Evolutionary conservation across 2,113 vertebrate species (phyloP), one percentile per base, ranked within the genome.

Genomic region (Grus americana): DNA sequence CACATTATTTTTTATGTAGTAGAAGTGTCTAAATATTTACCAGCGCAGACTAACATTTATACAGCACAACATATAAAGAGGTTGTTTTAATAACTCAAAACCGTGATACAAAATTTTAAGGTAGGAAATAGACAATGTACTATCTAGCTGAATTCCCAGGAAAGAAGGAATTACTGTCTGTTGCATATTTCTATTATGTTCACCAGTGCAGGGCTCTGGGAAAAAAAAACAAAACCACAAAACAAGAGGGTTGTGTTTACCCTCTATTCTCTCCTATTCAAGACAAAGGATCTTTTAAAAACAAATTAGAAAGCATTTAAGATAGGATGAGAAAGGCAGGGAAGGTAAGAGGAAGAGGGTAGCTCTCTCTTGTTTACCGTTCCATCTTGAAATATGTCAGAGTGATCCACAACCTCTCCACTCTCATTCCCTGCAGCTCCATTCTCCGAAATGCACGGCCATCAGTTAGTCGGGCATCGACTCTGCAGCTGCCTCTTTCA

Each of bases 381-480:
- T 70, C 70, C 70, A 30, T 29, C 89, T 22, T 3, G 15, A 59
- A 82, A 79, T 20, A 1, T 1, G 26, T 68, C 83, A 55, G 46
- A 19, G 67, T 52, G 86, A 84, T 62, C 67, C 73, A 84, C 73
- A 46, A 12, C 58, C 79, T 72, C 78, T 47, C 68, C 47, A 4
- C 68, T 34, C 62, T 10, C 46, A 5, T 11, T 30, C 63, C 70
- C 70, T 15, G 63, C 73, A 58, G 86, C 90, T 92, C 58, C 63
- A 2, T 19, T 57, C 24, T 26, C 78, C 1, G 11, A 34, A 74
- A 36, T 3, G 2, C 17, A 3, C 32, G 2, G 50, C 0, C 24
- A 58, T 71, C 81, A 3, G 54, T 47, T 10, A 34, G 52, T 58
- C 1, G 4, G 32, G 54, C 59, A 46, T 2, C 76, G 24, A 3